These are phyloP conservation scores for Bos javanicus DNA, from an alignment of 2,113 vertebrate genomes.

Conservation along the genomic window DNA sequence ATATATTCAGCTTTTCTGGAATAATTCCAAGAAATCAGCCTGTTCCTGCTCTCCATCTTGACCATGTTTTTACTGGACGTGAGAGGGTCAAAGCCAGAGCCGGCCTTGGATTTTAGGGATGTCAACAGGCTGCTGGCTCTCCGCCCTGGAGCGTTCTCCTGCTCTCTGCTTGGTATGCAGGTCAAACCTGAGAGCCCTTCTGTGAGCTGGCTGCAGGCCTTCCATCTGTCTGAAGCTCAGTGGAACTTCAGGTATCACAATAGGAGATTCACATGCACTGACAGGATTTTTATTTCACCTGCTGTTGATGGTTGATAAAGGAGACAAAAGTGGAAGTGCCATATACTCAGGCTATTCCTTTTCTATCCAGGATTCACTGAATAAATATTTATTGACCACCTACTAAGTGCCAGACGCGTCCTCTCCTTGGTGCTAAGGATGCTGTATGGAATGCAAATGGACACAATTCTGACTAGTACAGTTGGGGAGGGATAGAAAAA, in stretches of 20 bases:
- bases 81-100: constrained; percentile 43
- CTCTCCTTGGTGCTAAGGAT: neutral
- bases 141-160: neutral
- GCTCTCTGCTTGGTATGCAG: constrained; percentile 58
- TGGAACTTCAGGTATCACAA: constrained; percentile 61
- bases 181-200: constrained; percentile 43
- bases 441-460: neutral
- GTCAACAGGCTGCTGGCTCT: constrained; percentile 59
- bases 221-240: constrained; percentile 68
- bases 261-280: constrained; percentile 53
- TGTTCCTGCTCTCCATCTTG: constrained; percentile 20
- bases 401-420: neutral
- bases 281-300: constrained; percentile 66
- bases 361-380: neutral
- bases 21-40: constrained; percentile 28
- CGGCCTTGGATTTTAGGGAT: constrained; percentile 55
- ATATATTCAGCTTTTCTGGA: constrained; percentile 38
- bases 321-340: constrained; percentile 42
- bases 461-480: neutral
- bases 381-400: constrained; percentile 28
- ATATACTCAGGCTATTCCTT: constrained; percentile 2
- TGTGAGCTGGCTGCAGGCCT: constrained; percentile 53
- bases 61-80: constrained; percentile 10
- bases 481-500: neutral
- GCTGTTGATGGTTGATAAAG: constrained; percentile 60